Percentiles rank a stretch among this genome's conserved stretches.
phyloP scores from a whole-genome alignment of 2,797 vertebrate species.

The Propithecus deckenii region DNA sequence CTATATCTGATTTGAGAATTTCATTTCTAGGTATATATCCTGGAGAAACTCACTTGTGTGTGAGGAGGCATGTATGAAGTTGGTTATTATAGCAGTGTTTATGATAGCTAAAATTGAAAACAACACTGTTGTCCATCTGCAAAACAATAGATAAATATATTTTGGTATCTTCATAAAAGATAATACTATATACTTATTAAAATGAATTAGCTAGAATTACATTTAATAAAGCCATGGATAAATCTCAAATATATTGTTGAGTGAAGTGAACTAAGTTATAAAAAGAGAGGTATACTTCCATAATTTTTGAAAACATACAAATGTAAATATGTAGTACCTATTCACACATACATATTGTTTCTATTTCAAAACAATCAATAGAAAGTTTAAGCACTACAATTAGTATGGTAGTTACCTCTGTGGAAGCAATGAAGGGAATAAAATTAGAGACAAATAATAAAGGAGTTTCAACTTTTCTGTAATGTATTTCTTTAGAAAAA shows the following conservation, averaged over 20 bases:
- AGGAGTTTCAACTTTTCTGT: neutral
- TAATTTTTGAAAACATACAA: neutral
- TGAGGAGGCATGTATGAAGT: neutral
- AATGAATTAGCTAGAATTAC: neutral
- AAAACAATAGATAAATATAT: neutral
- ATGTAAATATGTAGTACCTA: neutral
- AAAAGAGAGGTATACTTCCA: neutral
- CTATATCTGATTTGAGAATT: neutral
- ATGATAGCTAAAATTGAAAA: constrained; percentile 16
- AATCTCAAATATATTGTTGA: neutral
- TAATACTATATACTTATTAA: neutral
- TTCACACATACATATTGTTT: neutral
- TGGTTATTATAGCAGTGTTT: neutral
- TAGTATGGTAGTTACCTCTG: neutral
- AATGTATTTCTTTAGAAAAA: neutral
- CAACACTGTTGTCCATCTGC: neutral
- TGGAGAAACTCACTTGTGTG: neutral
- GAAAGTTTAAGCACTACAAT: neutral
- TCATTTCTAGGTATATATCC: neutral
- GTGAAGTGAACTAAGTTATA: neutral
- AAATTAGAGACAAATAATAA: neutral
- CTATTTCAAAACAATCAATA: neutral
- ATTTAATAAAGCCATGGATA: neutral
- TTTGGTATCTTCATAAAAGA: neutral
- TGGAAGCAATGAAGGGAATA: neutral